Evolutionary conservation across 2,113 vertebrate species (phyloP), one percentile per base, ranked within the genome.

Genomic region (Eretmochelys imbricata): DNA sequence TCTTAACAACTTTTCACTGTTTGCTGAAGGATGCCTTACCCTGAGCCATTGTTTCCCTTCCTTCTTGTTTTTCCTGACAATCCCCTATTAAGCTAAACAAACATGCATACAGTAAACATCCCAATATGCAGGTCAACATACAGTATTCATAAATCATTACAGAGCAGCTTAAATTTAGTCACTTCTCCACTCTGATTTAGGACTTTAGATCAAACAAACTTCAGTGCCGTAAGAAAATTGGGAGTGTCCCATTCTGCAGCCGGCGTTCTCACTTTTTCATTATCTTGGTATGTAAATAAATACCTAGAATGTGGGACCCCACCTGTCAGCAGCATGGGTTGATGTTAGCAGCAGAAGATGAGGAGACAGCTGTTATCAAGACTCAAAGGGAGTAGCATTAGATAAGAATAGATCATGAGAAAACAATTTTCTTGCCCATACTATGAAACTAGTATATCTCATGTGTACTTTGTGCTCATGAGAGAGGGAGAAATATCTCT

Each of bases 1-100:
- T 38, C 65, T n/a, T 69, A 69, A 69, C 76, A 89, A 0, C 31
- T 80, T 10, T 51, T 86, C 31, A 76, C 17, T n/a, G 25, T 24
- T 38, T 51, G 72, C 1, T 1, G 17, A 96, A 80, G 78, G 80
- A 35, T 25, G 85, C 6, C 5, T 19, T 76, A 95, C 76, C 31
- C 57, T 72, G 48, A 96, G 55, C 55, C 95, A 87, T 48, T 46
- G 24, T 87, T 96, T 95, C 51, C 80, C 59, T 89, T 85, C 82
- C 38, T 53, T 62, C 65, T 90, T 55, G 5, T 24, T 81, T 6
- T 90, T 93, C 69, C 80, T 89, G 51, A 54, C n/a, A 76, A 86
- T 81, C 31, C 78, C 29, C 7, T 0, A 0, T 29, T 82, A 35
- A 93, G 79, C 75, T 59, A 27, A 89, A 95, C 84, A 1, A 2